Base-by-base conservation (phyloP, 2,888 invertebrate species). In the Dascillus cervinus region DNA sequence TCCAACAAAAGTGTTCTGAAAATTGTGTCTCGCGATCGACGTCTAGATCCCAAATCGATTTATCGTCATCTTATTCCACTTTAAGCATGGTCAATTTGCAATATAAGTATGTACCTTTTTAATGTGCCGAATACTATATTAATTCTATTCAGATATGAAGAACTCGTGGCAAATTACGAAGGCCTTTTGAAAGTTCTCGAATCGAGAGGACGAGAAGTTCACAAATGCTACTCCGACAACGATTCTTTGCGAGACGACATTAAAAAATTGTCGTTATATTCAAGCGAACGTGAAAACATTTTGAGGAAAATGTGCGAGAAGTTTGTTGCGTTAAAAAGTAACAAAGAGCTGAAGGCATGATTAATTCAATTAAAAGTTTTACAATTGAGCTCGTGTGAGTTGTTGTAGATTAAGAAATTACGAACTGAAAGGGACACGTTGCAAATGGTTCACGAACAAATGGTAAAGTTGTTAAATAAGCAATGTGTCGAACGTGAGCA, bases 61-160 rank as follows among this genome's bases (percentile, higher is more conserved):
- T 59, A 3, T 49, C 59, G 4, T 61, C 66, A 19, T 64, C 71
- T n/a, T 69, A 68, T 63, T 71, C 72, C 1, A 69, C 70, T 2
- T 66, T 69, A 60, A 72, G 71, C 52, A 66, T 72, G 41, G 67
- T 71, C 4, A 69, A 71, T 47, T 56, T 73, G 8, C 73, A 73
- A 45, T 71, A 69, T 46, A 70, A 72, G 71, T 72, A 51, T 64
- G 66, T n/a, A 60, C 9, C 6, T 24, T 14, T 9, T 17, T 14
- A 22, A 9, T 30, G 20, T 29, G 22, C 19, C 24, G 10, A 22
- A 33, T 11, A 11, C 4, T 20, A 13, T 29, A 6, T 28, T 33
- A 12, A 8, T 15, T 14, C 11, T 9, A 34, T 43, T 17, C 21
- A 61, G 59, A 36, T 58, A 60, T 33, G 62, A 62, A 43, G 62